These are phyloP conservation scores for Plodia interpunctella DNA, from an alignment of 1,140 invertebrate species.

Conservation along the genomic window DNA sequence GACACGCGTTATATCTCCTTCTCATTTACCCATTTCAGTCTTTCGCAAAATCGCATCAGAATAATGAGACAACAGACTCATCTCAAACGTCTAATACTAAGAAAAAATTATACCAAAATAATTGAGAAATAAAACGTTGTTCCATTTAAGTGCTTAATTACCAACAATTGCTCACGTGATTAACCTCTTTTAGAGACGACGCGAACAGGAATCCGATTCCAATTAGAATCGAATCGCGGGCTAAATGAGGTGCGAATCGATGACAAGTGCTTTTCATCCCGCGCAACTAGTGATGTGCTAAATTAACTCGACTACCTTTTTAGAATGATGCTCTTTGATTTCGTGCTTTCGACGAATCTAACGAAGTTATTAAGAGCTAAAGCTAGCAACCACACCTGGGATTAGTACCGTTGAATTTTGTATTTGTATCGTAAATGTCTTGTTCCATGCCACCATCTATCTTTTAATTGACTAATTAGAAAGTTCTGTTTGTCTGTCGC, in stretches of 20 bases:
- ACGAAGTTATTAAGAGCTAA: not conserved
- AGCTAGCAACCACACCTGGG: not conserved
- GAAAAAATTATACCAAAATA: no score
- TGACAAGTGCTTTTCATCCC: slow-evolving; percentile 25
- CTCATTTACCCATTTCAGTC: no score
- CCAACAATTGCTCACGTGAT: not conserved
- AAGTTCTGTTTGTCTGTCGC: no score
- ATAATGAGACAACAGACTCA: no score
- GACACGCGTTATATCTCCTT: no score
- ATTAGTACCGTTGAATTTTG: not conserved
- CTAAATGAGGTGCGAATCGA: slow-evolving; percentile 52
- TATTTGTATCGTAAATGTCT: no score
- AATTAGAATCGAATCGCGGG: slow-evolving; percentile 44
- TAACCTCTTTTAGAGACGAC: slow-evolving; percentile 4
- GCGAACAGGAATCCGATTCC: slow-evolving; percentile 34
- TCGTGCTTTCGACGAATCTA: not conserved
- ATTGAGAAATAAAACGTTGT: no score
- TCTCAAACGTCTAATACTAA: no score
- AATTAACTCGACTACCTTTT: slow-evolving; percentile 23
- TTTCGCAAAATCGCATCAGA: no score
- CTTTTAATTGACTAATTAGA: no score
- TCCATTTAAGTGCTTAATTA: not conserved
- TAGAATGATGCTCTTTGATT: slow-evolving; percentile 4
- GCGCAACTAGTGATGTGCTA: slow-evolving; percentile 30
- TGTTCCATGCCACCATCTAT: no score